These are phyloP conservation scores for Epizoanthus stellaris DNA, from an alignment of 92 coral and sea anemone genomes.

Conservation along the genomic window DNA sequence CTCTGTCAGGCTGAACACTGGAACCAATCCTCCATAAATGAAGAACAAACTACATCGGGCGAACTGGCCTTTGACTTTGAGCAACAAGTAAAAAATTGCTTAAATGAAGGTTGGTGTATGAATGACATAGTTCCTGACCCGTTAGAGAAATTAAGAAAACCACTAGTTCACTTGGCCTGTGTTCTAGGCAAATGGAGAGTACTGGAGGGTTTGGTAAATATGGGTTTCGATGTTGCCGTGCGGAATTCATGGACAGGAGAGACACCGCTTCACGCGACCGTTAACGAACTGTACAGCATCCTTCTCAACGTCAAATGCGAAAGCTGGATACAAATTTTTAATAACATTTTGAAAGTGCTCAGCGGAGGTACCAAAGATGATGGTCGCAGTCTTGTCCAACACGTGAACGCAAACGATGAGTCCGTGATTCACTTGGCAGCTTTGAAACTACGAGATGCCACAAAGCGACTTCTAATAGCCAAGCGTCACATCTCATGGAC, in stretches of 20 bases:
- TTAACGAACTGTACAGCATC: constrained; percentile 19
- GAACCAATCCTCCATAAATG: background rate
- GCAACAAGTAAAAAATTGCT: constrained; percentile 7
- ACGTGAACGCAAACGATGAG: background rate
- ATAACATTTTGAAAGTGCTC: constrained; percentile 1
- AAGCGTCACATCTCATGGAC: constrained; percentile 1
- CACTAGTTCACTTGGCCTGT: constrained; percentile 29
- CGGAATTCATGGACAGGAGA: background rate
- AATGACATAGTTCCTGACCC: constrained; percentile 35
- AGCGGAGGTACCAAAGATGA: constrained; percentile 20
- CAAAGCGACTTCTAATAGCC: background rate
- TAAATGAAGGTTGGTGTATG: constrained; percentile 14
- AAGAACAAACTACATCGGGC: background rate
- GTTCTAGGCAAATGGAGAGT: constrained; percentile 28
- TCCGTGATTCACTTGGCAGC: constrained; percentile 17
- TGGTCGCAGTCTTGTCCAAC: constrained; percentile 10
- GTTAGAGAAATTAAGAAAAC: constrained; percentile 24
- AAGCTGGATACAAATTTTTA: constrained; percentile 30
- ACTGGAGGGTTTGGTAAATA: constrained; percentile 3
- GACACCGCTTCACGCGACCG: constrained; percentile 20
- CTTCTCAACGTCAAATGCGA: constrained; percentile 26
- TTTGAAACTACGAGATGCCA: constrained; percentile 17
- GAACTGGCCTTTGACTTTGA: constrained; percentile 5
- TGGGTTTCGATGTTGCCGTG: constrained; percentile 23
- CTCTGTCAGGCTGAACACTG: constrained; percentile 19